A percentile compares a stretch with the other conserved stretches of the same genome.
These are phyloP conservation scores for Drosophila jambulina DNA, from an alignment of 1,140 invertebrate species.

Conservation along the genomic window DNA sequence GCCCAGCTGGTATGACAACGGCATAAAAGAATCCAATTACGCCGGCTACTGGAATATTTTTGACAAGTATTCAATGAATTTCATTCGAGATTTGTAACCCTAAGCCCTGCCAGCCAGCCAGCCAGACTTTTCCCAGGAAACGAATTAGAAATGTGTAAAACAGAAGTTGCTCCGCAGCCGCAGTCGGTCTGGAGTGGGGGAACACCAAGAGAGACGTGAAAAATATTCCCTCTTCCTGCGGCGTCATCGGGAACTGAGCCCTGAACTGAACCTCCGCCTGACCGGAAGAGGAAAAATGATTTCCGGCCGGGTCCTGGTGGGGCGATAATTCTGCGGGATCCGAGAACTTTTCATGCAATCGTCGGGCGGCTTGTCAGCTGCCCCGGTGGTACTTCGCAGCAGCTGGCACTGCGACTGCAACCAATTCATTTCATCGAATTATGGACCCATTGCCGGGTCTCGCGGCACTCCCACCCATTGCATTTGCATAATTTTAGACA, in stretches of 20 bases:
- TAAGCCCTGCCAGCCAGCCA: slow-evolving; percentile 28
- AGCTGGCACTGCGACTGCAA: slow-evolving; percentile 38
- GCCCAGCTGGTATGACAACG: slow-evolving; percentile 41
- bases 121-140: slow-evolving; percentile 45
- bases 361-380: slow-evolving; percentile 72
- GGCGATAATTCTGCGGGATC: slow-evolving; percentile 69
- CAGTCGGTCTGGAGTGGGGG: slow-evolving; percentile 32
- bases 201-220: slow-evolving; percentile 58
- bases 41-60: slow-evolving; percentile 67
- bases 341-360: slow-evolving; percentile 69
- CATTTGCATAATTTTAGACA: slow-evolving; percentile 65
- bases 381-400: slow-evolving; percentile 24
- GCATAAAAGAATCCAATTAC: slow-evolving; percentile 73
- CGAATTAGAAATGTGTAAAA: slow-evolving; percentile 83
- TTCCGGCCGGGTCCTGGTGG: slow-evolving; percentile 56
- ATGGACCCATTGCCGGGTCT: slow-evolving; percentile 37
- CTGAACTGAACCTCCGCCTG: slow-evolving; percentile 38
- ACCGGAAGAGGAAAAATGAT: slow-evolving; percentile 72
- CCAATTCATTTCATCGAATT: slow-evolving; percentile 68
- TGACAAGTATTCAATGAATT: slow-evolving; percentile 84
- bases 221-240: slow-evolving; percentile 47
- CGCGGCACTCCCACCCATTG: slow-evolving; percentile 26
- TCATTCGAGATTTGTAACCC: slow-evolving; percentile 73
- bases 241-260: slow-evolving; percentile 36
- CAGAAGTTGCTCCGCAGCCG: slow-evolving; percentile 71